phyloP scores from a whole-genome alignment of 1,140 invertebrate species.

The Hypothenemus hampei region DNA sequence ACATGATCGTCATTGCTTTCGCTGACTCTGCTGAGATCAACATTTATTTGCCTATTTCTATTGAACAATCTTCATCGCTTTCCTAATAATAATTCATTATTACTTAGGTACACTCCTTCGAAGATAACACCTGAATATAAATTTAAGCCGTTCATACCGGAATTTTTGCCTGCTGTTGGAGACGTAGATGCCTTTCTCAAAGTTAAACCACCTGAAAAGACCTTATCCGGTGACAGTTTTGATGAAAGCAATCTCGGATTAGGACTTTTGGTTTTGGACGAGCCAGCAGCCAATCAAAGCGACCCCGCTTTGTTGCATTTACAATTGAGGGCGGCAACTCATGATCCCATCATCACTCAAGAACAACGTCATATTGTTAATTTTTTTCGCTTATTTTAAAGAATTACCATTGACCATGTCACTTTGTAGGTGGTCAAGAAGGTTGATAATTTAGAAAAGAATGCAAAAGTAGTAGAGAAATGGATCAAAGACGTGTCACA shows the following conservation, averaged over 20 bases:
- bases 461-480: slow-evolving; percentile 81
- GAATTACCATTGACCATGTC: background rate
- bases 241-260: slow-evolving; percentile 44
- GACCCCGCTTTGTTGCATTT: slow-evolving; percentile 92
- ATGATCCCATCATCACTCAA: slow-evolving; percentile 5
- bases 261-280: slow-evolving; percentile 87
- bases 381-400: background rate
- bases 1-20: no score
- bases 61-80: background rate
- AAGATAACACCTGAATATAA: slow-evolving; percentile 86
- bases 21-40: no score
- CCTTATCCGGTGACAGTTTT: slow-evolving; percentile 43
- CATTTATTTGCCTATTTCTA: no score
- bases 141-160: slow-evolving; percentile 91
- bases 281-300: slow-evolving; percentile 90
- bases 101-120: slow-evolving; percentile 81
- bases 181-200: slow-evolving; percentile 98
- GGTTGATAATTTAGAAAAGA: slow-evolving; percentile 79
- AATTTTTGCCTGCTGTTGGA: slow-evolving; percentile 95
- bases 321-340: slow-evolving; percentile 79
- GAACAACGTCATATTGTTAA: slow-evolving; percentile 27
- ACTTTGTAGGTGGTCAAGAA: slow-evolving; percentile 66
- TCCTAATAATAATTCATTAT: background rate
- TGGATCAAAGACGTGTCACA: slow-evolving; percentile 93
- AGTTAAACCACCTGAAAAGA: slow-evolving; percentile 72